Evolutionary conservation across 2,888 invertebrate species (phyloP).

Genomic region (Drosophila colorata): DNA sequence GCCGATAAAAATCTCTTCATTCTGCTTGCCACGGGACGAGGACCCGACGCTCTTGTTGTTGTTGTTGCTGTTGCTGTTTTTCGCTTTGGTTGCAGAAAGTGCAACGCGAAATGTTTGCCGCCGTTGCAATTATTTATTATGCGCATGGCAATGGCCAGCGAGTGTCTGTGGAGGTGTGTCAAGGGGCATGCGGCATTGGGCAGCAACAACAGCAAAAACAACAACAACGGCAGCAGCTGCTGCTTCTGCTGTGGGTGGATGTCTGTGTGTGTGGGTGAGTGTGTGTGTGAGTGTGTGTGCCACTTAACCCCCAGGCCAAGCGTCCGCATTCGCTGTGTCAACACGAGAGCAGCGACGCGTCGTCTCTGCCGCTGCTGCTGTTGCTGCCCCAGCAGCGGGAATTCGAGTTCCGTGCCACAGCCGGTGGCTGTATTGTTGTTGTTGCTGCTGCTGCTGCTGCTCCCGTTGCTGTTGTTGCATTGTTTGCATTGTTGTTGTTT

Average conservation of each 20-base stretch:
- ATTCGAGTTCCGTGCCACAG: constrained; percentile 49
- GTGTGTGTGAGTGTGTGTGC: constrained; percentile 51
- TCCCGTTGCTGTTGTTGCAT: constrained; percentile 10
- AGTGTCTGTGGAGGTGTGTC: constrained; percentile 46
- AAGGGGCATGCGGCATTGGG: constrained; percentile 36
- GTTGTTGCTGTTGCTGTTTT: constrained; percentile 52
- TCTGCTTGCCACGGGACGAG: constrained; percentile 59
- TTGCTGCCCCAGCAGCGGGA: constrained; percentile 35
- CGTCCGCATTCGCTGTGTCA: constrained; percentile 52
- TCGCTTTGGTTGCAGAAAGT: constrained; percentile 73
- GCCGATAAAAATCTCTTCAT: constrained; percentile 85
- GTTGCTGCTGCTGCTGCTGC: constrained; percentile 16
- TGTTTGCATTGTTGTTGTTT: constrained; percentile 33
- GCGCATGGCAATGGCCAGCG: constrained; percentile 65
- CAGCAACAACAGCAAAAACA: constrained; percentile 36
- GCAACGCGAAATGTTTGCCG: constrained; percentile 79
- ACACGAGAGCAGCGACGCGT: constrained; percentile 45
- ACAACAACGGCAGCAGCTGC: constrained; percentile 53
- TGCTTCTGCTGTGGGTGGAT: constrained; percentile 53
- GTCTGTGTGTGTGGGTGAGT: constrained; percentile 24
- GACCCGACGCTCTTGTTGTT: constrained; percentile 36
- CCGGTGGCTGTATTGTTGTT: constrained; percentile 40
- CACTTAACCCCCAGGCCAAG: constrained; percentile 72
- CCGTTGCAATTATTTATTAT: constrained; percentile 79
- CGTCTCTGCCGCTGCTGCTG: constrained; percentile 23